Base-by-base conservation (phyloP, 2,113 vertebrate species). In the Anguilla rostrata region DNA sequence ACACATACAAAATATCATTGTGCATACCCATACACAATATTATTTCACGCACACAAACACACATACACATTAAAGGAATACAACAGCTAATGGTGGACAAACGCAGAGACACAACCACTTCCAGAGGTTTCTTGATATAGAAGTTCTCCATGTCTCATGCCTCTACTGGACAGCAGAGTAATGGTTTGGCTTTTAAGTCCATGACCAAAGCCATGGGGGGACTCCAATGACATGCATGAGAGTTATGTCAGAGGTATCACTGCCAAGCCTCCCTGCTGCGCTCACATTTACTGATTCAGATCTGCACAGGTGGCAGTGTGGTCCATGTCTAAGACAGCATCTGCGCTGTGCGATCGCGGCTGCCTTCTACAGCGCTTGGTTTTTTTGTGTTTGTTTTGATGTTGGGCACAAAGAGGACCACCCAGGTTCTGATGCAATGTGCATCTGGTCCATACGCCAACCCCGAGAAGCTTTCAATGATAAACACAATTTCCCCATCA, bases 371-470 rank as follows among this genome's bases (percentile, higher is more conserved):
- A n/a, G 26, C 20, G 26, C 20, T 71, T n/a, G 18, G 15, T 15
- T 9, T 60, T 60, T 60, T 60, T 60, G 18, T 60, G 34, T 34
- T 34, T 34, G 34, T 34, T 56, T 56, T 56, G 53, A 56, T 1
- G 53, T 56, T 66, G 2, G 20, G 20, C 60, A 66, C 5, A 20
- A 66, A 2, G 22, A 26, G 22, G 20, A 22, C 60, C 60, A 66
- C 60, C 60, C 60, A 4, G 22, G n/a, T 75, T 26, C 87, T 14
- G 90, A 56, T 90, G 86, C 88, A 90, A 91, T 88, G 49, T 78
- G 63, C 63, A 87, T 8, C 78, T 79, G 71, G 26, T 53, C 46
- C 15, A 39, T 41, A 40, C 8, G 78, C 34, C 29, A 66, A 86
- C 84, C 78, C 53, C 81, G 16, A 81, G 60, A 86, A 83, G 83